Evolutionary conservation across 2,113 vertebrate species (phyloP), one percentile per base, ranked within the genome.

Genomic region (Pseudorhombus dupliciocellatus): DNA sequence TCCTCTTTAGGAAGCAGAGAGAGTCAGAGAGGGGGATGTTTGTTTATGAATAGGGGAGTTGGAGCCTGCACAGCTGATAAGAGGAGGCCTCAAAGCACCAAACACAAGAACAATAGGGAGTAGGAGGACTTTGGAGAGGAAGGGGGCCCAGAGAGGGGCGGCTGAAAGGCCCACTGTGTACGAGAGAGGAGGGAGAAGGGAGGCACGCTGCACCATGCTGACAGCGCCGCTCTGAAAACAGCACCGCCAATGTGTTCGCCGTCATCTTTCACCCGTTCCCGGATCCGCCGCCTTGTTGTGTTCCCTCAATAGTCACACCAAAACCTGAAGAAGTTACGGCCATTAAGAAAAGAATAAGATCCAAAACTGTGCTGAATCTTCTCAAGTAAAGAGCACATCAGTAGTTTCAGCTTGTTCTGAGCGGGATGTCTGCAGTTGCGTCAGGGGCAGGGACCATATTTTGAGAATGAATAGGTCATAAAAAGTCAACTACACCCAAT

Each of bases 71-170:
- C 62, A 81, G 77, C 83, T 90, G 85, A 91, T 85, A 88, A 83
- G 85, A 46, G 73, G 79, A 77, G 53, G 70, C 84, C 78, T 87
- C 70, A 88, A 87, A 87, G 83, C 83, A 77, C 56, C 73, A 79
- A 86, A 76, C 73, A 83, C 21, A 71, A 76, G 88, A 92, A 92
- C 90, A 94, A 91, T 90, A 25, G 83, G 60, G 80, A 86, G 90
- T 84, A 83, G 83, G 77, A 86, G 80, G 79, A 76, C 80, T 88
- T 74, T 83, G 80, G 70, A 73, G 67, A 64, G 80, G 81, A 80
- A 77, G 75, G 88, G 86, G 89, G 89, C 89, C 89, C 84, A 65
- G 21, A 83, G 81, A 85, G 84, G 91, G 52, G 89, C 52, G 6
- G 74, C 63, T 89, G 83, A 83, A 88, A 82, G 80, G 75, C 72